Conservation (phyloP, 2,888 invertebrate genomes). For the Agrypnus murinus region DNA sequence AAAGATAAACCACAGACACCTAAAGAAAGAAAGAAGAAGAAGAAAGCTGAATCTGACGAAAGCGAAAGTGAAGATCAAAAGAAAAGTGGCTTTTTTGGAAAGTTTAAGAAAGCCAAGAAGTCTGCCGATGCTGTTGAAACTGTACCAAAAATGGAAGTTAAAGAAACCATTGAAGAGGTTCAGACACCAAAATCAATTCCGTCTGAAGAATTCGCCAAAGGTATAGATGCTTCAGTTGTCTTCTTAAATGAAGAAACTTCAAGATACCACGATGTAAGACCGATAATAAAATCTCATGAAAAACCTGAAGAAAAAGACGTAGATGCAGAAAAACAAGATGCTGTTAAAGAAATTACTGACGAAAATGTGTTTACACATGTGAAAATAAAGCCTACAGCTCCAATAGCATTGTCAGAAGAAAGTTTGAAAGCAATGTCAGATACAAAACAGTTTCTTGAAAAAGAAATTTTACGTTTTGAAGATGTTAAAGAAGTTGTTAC, state of each 20-base stretch:
- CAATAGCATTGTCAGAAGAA: constrained; percentile 36
- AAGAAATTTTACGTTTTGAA: constrained; percentile 52
- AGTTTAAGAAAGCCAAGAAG: constrained; percentile 49
- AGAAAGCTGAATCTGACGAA: constrained; percentile 53
- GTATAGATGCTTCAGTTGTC: constrained; percentile 53
- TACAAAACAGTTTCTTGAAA: constrained; percentile 50
- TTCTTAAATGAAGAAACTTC: constrained; percentile 56
- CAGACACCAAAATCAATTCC: constrained; percentile 9
- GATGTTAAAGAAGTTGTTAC: constrained; percentile 45
- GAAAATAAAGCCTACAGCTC: constrained; percentile 5
- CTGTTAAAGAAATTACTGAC: background rate
- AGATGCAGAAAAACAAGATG: constrained; percentile 11
- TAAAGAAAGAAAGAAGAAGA: constrained; percentile 39
- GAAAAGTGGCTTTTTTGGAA: constrained; percentile 57
- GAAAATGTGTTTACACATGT: constrained; percentile 14
- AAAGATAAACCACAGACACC: constrained; percentile 46
- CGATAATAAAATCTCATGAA: constrained; percentile 3
- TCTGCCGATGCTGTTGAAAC: constrained; percentile 20
- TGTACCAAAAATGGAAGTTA: background rate
- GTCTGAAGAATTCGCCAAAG: constrained; percentile 48
- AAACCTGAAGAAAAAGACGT: background rate
- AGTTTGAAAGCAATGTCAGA: constrained; percentile 49
- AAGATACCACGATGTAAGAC: constrained; percentile 52
- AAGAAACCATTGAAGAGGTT: background rate
- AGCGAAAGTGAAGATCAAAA: constrained; percentile 55